Base-by-base conservation (phyloP, 2,888 invertebrate genomes). In the Tuberolachnus salignus region DNA sequence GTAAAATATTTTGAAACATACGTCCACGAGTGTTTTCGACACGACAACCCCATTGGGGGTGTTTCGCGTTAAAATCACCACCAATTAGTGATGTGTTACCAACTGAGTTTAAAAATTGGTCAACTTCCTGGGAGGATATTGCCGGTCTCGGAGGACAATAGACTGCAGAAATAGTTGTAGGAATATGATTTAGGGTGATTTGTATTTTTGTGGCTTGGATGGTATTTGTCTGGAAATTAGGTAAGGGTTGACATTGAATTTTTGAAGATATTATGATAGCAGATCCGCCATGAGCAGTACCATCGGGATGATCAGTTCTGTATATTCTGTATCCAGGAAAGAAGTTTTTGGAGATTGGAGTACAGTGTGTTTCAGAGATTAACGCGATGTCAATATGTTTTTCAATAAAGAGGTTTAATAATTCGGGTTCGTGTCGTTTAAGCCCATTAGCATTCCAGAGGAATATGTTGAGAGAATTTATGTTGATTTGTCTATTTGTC, bases 371-470 rank as follows among this genome's bases (percentile, higher is more conserved):
- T 34, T 57, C 67, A 1, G 67, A 72, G 9, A 71, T 71, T 10
- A 71, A 53, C 6, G 71, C 71, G 1, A 72, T 34, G 9, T 72
- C 59, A 19, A 67, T 75, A 23, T 23, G 0, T 44, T 67, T 66
- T 57, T 53, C 23, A 1, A 51, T 64, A 42, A 75, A 8, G 10
- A 9, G n/a, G 14, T 10, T 42, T 9, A 55, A 16, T 42, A 73
- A 49, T 26, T 63, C 73, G 19, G 44, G 26, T 34, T 14, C 26
- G 4, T 61, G 63, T 3, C 46, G 26, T 10, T 42, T 3, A 9
- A 75, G 16, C n/a, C 66, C 66, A 10, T 75, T 75, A 42, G 66
- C 63, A n/a, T 75, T 75, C 75, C 66, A 75, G 1, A 64, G 44
- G 11, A 66, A 44, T 14, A 75, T 75, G 16, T 44, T 57, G 21